Conservation (phyloP, 2,797 vertebrate species). For the Clarias fuscus region DNA sequence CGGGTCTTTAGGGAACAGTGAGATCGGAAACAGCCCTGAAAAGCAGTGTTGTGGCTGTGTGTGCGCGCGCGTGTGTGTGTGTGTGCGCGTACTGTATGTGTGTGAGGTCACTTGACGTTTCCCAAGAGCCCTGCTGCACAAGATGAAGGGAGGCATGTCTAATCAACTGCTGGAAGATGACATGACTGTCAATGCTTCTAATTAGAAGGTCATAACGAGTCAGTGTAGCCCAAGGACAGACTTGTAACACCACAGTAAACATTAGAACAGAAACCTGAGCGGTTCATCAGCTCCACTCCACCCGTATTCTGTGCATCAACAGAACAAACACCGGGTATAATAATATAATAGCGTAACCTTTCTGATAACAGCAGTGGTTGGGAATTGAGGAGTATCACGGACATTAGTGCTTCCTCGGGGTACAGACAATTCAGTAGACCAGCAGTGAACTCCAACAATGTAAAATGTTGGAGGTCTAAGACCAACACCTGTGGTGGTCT, state of each 20-base stretch:
- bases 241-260: neutral
- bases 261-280: neutral
- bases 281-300: neutral
- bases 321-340: neutral
- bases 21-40: slow-evolving; percentile 66
- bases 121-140: slow-evolving; percentile 20
- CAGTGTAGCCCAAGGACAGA: slow-evolving; percentile 29
- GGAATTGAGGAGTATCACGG: too few species aligned
- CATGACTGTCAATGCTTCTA: slow-evolving; percentile 31
- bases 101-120: neutral
- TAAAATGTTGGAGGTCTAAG: too few species aligned
- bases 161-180: slow-evolving; percentile 6
- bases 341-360: neutral
- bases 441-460: neutral
- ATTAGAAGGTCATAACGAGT: slow-evolving; percentile 49
- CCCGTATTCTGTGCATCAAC: neutral
- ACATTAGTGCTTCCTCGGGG: neutral
- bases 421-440: neutral
- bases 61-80: neutral
- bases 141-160: neutral
- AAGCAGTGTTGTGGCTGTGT: neutral
- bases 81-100: neutral
- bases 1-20: slow-evolving; percentile 52
- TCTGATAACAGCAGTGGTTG: neutral
- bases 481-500: too few species aligned